These are phyloP conservation scores for Amphipyra tragopoginis DNA, from an alignment of 2,888 invertebrate genomes.

Conservation along the genomic window DNA sequence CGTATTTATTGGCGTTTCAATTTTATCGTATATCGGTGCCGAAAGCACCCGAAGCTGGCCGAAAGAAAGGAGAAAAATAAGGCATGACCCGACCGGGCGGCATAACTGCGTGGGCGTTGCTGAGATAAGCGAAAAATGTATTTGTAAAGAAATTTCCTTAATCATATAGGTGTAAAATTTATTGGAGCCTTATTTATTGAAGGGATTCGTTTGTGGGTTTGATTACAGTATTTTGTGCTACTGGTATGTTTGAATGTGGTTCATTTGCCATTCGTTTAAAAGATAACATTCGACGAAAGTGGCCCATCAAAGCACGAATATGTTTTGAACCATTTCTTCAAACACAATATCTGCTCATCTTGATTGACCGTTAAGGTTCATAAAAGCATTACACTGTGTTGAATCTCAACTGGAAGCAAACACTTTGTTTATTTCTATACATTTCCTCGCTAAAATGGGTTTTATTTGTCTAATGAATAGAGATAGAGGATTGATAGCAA, in stretches of 20 bases:
- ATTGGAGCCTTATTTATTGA: constrained; percentile 29
- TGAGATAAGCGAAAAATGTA: constrained; percentile 59
- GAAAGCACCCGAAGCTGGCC: constrained; percentile 24
- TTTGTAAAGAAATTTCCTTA: constrained; percentile 46
- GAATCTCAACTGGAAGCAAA: too few species aligned
- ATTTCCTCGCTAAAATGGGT: too few species aligned
- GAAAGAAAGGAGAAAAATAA: constrained; percentile 53
- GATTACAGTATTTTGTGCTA: neutral
- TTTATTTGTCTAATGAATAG: too few species aligned
- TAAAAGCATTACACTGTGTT: too few species aligned
- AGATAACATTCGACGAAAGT: too few species aligned
- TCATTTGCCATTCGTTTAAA: too few species aligned
- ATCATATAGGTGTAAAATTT: constrained; percentile 38
- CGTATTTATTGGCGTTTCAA: constrained; percentile 62
- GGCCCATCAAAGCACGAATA: too few species aligned
- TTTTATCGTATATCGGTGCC: constrained; percentile 64
- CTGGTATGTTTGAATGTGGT: neutral
- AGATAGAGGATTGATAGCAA: too few species aligned
- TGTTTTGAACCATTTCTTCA: too few species aligned
- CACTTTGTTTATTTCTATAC: too few species aligned
- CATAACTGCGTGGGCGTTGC: constrained; percentile 59
- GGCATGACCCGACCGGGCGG: constrained; percentile 51
- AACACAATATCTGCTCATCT: too few species aligned
- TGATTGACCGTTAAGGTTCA: too few species aligned
- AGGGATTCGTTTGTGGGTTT: neutral